Conservation (phyloP, 2,888 invertebrate species). For the Ectemnius lituratus region DNA sequence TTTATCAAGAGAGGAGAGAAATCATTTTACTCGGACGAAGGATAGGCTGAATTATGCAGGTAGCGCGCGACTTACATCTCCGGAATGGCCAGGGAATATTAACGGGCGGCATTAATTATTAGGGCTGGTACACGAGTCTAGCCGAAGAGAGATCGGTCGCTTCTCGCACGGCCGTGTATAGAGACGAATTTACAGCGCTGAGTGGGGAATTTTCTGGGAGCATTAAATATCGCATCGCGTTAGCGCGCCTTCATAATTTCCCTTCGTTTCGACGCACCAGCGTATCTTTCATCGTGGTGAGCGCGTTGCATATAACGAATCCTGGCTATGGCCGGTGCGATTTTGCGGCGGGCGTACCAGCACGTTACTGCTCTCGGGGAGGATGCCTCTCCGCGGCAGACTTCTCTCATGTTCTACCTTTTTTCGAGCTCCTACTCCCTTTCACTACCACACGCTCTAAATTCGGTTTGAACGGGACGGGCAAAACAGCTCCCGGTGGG, state of each 20-base stretch:
- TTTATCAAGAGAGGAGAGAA: background rate
- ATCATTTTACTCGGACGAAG: background rate
- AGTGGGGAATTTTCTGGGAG: conserved; percentile 39
- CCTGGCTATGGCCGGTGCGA: conserved; percentile 27
- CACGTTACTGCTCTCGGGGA: background rate
- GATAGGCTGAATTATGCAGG: background rate
- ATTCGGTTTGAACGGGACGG: conserved; percentile 55
- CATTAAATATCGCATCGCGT: conserved; percentile 47
- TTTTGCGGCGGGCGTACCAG: conserved; percentile 37
- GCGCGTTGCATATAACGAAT: conserved; percentile 36
- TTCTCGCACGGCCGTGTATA: background rate
- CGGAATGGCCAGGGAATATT: background rate
- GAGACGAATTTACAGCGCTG: conserved; percentile 16
- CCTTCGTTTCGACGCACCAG: conserved; percentile 43
- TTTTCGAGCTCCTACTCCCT: conserved; percentile 44
- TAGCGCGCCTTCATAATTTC: conserved; percentile 43
- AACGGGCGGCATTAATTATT: conserved; percentile 5
- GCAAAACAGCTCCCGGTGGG: conserved; percentile 57
- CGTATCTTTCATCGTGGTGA: conserved; percentile 42
- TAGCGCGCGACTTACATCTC: background rate
- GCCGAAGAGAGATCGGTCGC: background rate
- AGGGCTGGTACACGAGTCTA: background rate
- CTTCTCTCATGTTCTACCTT: conserved; percentile 19
- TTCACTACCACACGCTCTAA: conserved; percentile 58
- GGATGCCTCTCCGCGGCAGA: background rate